Evolutionary conservation across 2,888 invertebrate species (phyloP).

Genomic region (Tachystola acroxantha): DNA sequence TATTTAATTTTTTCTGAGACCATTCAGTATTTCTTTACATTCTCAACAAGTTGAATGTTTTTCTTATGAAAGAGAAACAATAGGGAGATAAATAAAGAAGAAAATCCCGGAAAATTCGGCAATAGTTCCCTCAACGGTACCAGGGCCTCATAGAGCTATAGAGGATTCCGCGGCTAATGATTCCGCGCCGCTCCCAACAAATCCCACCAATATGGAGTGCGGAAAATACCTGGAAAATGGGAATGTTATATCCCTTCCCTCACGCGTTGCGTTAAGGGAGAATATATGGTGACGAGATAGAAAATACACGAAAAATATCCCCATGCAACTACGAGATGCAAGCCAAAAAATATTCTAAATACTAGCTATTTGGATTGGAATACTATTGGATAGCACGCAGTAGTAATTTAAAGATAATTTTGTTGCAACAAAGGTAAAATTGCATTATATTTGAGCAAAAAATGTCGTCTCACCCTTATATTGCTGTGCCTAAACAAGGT

Average conservation of each 20-base stretch:
- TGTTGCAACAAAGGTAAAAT: too few relatives aligned
- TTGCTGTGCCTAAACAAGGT: too few relatives aligned
- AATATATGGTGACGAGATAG: slow-evolving; percentile 33
- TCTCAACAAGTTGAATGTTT: too few relatives aligned
- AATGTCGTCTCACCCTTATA: too few relatives aligned
- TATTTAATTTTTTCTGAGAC: too few relatives aligned
- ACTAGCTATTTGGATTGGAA: too few relatives aligned
- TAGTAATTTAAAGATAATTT: too few relatives aligned
- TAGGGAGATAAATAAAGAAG: slow-evolving; percentile 32
- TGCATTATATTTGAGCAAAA: too few relatives aligned
- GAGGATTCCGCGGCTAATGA: slow-evolving; percentile 67
- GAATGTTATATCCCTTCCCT: slow-evolving; percentile 45
- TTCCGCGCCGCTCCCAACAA: slow-evolving; percentile 52
- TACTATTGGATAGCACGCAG: too few relatives aligned
- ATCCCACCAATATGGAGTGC: slow-evolving; percentile 71
- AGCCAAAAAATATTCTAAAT: too few relatives aligned
- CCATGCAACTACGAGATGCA: too few relatives aligned
- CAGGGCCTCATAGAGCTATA: slow-evolving; percentile 47
- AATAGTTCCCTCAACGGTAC: slow-evolving; percentile 55
- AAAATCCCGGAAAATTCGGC: slow-evolving; percentile 59
- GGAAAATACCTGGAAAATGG: slow-evolving; percentile 73
- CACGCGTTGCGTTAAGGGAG: slow-evolving; percentile 21
- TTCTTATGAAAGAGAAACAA: not conserved
- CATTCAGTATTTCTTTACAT: too few relatives aligned
- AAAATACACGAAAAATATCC: slow-evolving; percentile 10